phyloP scores from a whole-genome alignment of 1,140 invertebrate genomes.

The Drosophila leontia region DNA sequence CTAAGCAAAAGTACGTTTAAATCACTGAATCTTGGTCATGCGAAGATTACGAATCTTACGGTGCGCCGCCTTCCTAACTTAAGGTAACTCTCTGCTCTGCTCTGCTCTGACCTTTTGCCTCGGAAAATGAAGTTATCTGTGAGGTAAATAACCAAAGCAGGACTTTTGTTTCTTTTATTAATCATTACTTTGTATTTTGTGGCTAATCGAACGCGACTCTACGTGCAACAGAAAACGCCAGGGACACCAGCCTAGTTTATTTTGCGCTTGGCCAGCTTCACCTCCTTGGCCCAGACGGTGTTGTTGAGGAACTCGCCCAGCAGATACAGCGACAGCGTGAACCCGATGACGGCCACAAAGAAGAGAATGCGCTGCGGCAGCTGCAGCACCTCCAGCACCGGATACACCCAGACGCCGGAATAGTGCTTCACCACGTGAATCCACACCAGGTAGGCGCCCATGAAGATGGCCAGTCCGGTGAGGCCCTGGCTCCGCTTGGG shows the following conservation, averaged over 20 bases:
- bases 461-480: slow-evolving; percentile 87
- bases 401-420: slow-evolving; percentile 94
- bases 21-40: slow-evolving; percentile 17
- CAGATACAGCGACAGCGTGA: slow-evolving; percentile 88
- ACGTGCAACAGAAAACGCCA: slow-evolving; percentile 38
- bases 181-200: slow-evolving; percentile 43
- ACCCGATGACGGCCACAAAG: slow-evolving; percentile 87
- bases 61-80: background rate
- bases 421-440: slow-evolving; percentile 90
- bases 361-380: slow-evolving; percentile 90
- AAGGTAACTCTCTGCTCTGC: background rate
- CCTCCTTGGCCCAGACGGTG: slow-evolving; percentile 90
- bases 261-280: slow-evolving; percentile 86
- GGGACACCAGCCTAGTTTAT: slow-evolving; percentile 59
- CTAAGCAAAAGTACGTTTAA: slow-evolving; percentile 17
- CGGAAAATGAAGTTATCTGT: background rate
- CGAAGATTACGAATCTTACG: slow-evolving; percentile 12
- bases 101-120: background rate
- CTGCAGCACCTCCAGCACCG: slow-evolving; percentile 91
- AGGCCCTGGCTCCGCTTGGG: slow-evolving; percentile 88
- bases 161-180: background rate
- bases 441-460: slow-evolving; percentile 91
- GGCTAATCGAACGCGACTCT: slow-evolving; percentile 60
- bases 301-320: slow-evolving; percentile 90
- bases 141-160: slow-evolving; percentile 10